Percentiles rank a stretch among this genome's conserved stretches.
These are phyloP conservation scores for Sitophilus oryzae DNA, from an alignment of 1,140 invertebrate species.

Conservation along the genomic window DNA sequence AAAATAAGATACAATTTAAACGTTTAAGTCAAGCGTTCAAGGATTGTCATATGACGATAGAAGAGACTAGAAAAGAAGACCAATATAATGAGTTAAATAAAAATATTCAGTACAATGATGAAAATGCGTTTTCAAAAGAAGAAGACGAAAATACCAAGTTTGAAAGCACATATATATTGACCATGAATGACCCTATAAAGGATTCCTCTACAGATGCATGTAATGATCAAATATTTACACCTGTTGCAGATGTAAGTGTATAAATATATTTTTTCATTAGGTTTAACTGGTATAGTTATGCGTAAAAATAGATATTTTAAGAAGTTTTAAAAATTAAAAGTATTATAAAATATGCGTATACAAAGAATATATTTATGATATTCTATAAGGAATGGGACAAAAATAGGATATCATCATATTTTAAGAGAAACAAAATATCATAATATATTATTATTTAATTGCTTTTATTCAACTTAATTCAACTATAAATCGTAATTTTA, in stretches of 20 bases:
- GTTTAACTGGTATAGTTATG: too few relatives aligned
- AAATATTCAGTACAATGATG: constrained; percentile 18
- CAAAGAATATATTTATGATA: too few relatives aligned
- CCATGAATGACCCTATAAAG: constrained; percentile 54
- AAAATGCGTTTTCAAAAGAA: constrained; percentile 41
- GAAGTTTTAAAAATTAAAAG: too few relatives aligned
- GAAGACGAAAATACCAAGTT: constrained; percentile 45
- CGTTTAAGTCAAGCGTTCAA: constrained; percentile 49
- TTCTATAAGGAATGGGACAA: too few relatives aligned
- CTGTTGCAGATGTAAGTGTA: constrained; percentile 60
- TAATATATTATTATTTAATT: too few relatives aligned
- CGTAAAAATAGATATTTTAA: too few relatives aligned
- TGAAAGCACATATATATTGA: constrained; percentile 61
- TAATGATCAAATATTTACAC: constrained; percentile 43
- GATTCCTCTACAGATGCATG: constrained; percentile 15
- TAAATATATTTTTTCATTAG: too few relatives aligned
- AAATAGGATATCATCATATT: too few relatives aligned
- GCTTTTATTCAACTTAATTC: too few relatives aligned
- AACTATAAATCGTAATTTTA: too few relatives aligned
- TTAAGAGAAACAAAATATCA: too few relatives aligned
- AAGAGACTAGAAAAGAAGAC: constrained; percentile 10
- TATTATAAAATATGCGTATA: too few relatives aligned
- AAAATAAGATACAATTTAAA: constrained; percentile 51
- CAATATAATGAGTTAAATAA: constrained; percentile 15
- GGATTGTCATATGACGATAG: constrained; percentile 25